Percentiles rank a stretch among this genome's conserved stretches.
phyloP scores from a whole-genome alignment of 1,140 invertebrate genomes.

The Bemisia tabaci region DNA sequence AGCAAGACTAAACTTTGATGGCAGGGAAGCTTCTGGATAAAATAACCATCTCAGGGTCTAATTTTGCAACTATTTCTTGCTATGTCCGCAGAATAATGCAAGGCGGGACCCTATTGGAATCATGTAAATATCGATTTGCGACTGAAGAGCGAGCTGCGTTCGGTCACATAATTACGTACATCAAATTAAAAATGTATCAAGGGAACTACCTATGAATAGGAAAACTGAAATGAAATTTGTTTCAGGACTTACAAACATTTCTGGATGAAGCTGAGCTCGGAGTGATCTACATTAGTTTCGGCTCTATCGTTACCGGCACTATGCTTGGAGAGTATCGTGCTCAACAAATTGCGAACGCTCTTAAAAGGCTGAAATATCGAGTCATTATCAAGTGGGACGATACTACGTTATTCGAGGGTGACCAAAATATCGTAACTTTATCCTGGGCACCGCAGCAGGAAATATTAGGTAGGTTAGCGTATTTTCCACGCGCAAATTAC shows the following conservation, averaged over 20 bases:
- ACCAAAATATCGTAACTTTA: not conserved
- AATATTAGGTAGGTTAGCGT: conserved; percentile 4
- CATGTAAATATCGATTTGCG: too few species aligned
- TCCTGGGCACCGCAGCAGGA: conserved; percentile 11
- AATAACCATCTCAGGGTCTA: too few species aligned
- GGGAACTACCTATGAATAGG: too few species aligned
- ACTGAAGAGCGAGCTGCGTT: too few species aligned
- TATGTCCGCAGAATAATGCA: too few species aligned
- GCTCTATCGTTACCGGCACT: conserved; percentile 13
- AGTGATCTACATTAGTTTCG: conserved; percentile 23
- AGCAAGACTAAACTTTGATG: not conserved
- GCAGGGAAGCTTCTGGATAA: not conserved
- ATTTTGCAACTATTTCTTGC: too few species aligned
- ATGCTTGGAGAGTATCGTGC: not conserved
- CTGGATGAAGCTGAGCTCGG: conserved; percentile 21
- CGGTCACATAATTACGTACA: too few species aligned
- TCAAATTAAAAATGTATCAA: too few species aligned
- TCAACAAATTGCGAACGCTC: not conserved
- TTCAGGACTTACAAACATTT: conserved; percentile 13
- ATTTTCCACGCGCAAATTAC: too few species aligned
- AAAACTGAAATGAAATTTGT: too few species aligned
- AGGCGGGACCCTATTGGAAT: too few species aligned
- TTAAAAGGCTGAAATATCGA: conserved; percentile 5
- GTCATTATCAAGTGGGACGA: conserved; percentile 11
- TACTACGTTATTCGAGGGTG: not conserved